Evolutionary conservation across 2,797 vertebrate genomes (phyloP), one percentile per base, ranked within the genome.

Genomic region (Potorous gilbertii): DNA sequence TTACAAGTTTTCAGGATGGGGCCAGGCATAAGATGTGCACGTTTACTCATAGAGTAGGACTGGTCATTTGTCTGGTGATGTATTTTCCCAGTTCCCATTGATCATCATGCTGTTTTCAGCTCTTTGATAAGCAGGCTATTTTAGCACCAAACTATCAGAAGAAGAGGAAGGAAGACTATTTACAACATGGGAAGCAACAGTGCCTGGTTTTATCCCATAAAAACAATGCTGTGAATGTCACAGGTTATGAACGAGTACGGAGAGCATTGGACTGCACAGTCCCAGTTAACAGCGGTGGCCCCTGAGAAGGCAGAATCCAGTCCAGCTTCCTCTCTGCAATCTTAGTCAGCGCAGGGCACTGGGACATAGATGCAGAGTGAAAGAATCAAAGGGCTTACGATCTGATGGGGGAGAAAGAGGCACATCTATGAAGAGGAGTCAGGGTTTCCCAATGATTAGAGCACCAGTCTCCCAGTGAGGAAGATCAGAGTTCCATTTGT

Each of bases 1-100:
- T 90, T 91, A 90, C 92, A 94, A 96, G 74, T 54, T 92, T 28
- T 93, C 93, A 94, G 92, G 96, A 93, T n/a, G 54, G 94, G 91
- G 18, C 91, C 50, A 87, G 94, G 90, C 50, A 46, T 29, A 91
- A n/a, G 31, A 3, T 34, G 3, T 50, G 40, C 21, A 11, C 0
- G 1, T 81, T 11, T 81, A 40, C 74, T 46, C 74, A 9, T 12
- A 27, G 13, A 46, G 9, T 40, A 4, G 40, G 56, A 90, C 8
- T 0, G 34, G 54, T 14, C 28, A 4, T 54, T n/a, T 9, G 55
- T 90, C 55, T 56, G 4, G 5, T 4, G 28, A 87, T 4, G 11
- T 3, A 3, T 91, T 56, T 94, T 93, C 89, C 46, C 3, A 66
- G 2, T 29, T 94, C 55, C 52, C 74, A 12, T 50, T 24, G 8